A percentile compares a stretch with the other conserved stretches of the same genome.
phyloP scores from a whole-genome alignment of 2,797 vertebrate species.

The Tokudaia tokunoshimensis region DNA sequence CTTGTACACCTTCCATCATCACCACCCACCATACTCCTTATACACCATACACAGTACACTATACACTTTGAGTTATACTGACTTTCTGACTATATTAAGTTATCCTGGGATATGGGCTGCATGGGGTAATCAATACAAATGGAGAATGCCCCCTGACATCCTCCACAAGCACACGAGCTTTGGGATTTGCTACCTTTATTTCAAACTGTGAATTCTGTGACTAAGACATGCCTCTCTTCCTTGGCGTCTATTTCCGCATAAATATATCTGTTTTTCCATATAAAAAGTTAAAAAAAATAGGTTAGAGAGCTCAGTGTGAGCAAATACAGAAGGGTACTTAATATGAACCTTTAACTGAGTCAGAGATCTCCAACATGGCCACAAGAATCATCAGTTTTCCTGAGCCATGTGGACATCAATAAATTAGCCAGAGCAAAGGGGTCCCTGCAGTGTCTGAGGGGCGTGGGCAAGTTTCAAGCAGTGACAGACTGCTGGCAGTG shows the following conservation, averaged over 20 bases:
- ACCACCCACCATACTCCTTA: no score
- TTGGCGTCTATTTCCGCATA: neutral
- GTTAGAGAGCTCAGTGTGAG: neutral
- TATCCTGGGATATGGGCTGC: neutral
- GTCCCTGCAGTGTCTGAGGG: neutral
- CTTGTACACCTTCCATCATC: no score
- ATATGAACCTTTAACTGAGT: neutral
- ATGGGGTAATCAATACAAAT: neutral
- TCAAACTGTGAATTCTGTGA: neutral
- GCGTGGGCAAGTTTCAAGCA: neutral
- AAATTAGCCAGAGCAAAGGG: neutral
- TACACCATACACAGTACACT: neutral
- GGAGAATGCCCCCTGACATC: neutral
- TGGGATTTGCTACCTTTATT: neutral
- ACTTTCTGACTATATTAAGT: neutral
- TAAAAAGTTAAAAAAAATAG: neutral
- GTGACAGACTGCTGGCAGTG: neutral
- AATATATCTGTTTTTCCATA: neutral
- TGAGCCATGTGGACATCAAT: neutral
- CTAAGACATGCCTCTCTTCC: no score
- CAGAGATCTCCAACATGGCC: neutral
- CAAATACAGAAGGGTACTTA: neutral
- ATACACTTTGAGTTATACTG: neutral
- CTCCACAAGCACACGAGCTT: neutral
- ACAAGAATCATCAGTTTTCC: slow-evolving; percentile 8